Evolutionary conservation across 2,113 vertebrate species (phyloP), one percentile per base, ranked within the genome.

Genomic region (Gallinago paraguaiae): DNA sequence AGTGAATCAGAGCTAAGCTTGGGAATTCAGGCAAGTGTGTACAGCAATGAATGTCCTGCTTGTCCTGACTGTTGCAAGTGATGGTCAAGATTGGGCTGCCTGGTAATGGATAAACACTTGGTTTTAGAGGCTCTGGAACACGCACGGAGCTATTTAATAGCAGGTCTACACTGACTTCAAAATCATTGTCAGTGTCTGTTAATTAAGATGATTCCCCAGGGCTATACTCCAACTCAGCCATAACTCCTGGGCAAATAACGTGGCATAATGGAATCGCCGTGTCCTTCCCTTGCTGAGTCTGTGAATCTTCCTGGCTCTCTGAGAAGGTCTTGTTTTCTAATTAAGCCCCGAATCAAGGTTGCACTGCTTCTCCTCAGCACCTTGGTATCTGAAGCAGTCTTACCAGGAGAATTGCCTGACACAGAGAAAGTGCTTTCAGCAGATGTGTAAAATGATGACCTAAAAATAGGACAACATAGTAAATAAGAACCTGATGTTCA

Each of bases 401-500:
- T 82, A 80, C 41, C 17, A 76, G 48, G 71, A 88, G 41, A 94
- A 48, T 31, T 86, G 64, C 27, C 33, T 94, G 59, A 65, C 4
- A 3, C 1, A 72, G 64, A 59, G 71, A 46, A 88, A 68, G 86
- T 70, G 27, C 33, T 83, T 92, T 83, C 76, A 95, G 53, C 76
- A 88, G 78, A 74, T 86, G 41, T 84, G 69, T 89, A 59, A 82
- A 60, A 46, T 69, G 78, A 79, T 86, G 43, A 80, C 65, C 76
- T 90, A 86, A 96, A 92, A 88, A 61, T 88, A 86, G 86, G 39
- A 64, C 48, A 60, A 74, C 11, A 11, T 41, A 65, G 46, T 96
- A 94, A 95, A 95, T 92, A 90, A 88, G 60, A 94, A 88, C 60
- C 56, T 13, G n/a, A 76, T 95, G 86, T 95, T 87, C 41, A 68